Percentiles rank a stretch among this genome's conserved stretches.
Conservation (phyloP, 2,113 vertebrate species). For the Excalfactoria chinensis region DNA sequence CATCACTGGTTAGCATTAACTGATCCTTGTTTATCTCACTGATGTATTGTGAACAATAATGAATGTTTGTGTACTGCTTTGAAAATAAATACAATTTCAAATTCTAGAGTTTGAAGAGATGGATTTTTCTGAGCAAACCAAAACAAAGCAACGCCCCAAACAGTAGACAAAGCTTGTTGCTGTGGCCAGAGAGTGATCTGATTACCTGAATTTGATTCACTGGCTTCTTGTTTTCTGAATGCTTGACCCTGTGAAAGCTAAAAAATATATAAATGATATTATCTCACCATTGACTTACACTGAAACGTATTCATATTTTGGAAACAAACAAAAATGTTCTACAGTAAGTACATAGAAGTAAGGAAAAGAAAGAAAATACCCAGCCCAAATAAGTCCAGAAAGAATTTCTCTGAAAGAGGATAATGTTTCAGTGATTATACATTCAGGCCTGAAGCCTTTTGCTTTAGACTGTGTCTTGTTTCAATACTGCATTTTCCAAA, state of each 20-base stretch:
- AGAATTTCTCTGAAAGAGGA: not conserved
- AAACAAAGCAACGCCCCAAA: not conserved
- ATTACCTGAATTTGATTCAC: not conserved
- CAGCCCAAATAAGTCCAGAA: not conserved
- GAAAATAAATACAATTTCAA: conserved; percentile 11
- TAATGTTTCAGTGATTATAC: not conserved
- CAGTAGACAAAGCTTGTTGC: not conserved
- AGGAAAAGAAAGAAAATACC: not conserved
- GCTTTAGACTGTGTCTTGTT: not conserved
- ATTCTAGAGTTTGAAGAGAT: not conserved
- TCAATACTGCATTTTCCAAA: not conserved
- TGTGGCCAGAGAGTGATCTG: not conserved
- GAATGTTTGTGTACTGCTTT: conserved; percentile 8
- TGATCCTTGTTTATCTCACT: not conserved
- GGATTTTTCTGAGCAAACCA: not conserved
- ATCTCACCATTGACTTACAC: not conserved
- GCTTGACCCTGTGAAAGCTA: not conserved
- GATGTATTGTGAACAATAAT: conserved; percentile 6
- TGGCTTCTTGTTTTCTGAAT: not conserved
- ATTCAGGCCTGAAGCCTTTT: not conserved
- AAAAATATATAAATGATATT: not conserved
- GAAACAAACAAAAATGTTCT: not conserved
- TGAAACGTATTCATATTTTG: not conserved
- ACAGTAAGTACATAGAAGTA: not conserved
- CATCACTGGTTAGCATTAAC: not conserved